Base-by-base conservation (phyloP, 2,888 invertebrate genomes). In the Tolmerus cingulatus region DNA sequence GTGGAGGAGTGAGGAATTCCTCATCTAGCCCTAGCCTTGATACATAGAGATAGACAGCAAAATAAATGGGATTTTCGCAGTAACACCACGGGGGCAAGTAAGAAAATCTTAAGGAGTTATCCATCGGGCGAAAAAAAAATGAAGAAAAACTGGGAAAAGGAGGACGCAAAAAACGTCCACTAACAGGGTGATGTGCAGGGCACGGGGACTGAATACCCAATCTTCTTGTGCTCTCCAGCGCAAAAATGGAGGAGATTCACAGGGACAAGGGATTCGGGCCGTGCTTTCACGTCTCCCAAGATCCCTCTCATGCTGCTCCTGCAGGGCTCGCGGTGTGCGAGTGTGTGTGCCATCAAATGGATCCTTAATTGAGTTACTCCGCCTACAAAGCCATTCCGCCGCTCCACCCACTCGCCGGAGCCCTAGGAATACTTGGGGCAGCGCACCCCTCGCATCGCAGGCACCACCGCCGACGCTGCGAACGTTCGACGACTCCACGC, bases 361-460 rank as follows among this genome's bases (percentile, higher is more conserved):
- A 92, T 92, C 92, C 92, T 91, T 92, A 92, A 92, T 92, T 92
- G 91, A 92, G 92, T 92, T 92, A 92, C 92, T 91, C 92, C 92
- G 91, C 92, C 92, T 91, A 91, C 90, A 90, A 77, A 43, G 23
- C 78, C 57, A 78, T 46, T 77, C 57, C 37, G 23, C 55, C 37
- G 19, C 19, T 46, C 74, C 55, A 55, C 14, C 66, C 14, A 46
- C 37, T 66, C 55, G 27, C 51, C 77, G 76, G 40, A 12, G 12
- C 37, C 51, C 76, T 78, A 78, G 40, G 40, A 46, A 57, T 40
- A 34, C 23, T 37, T 5, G 14, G 16, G 43, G 43, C 14, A 82
- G 57, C 37, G 55, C 51, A 55, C 81, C 55, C 81, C 12, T 43
- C 43, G 14, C 3, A 43, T 23, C 55, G 43, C 51, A 7, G 37